phyloP scores from a whole-genome alignment of 2,888 invertebrate species.

The Ommatoiulus sabulosus region DNA sequence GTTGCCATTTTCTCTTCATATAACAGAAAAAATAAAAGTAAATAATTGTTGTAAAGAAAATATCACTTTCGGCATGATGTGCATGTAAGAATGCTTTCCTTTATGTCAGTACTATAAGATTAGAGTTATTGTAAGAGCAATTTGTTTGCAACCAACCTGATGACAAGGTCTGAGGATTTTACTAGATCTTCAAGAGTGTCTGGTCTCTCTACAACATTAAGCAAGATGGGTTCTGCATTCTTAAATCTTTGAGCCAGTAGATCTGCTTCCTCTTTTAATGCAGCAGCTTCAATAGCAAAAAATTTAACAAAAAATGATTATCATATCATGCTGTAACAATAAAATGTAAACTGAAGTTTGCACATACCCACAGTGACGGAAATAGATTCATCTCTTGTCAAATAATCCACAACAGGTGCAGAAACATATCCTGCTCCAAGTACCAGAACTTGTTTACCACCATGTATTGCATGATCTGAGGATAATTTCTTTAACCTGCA shows the following conservation, averaged over 20 bases:
- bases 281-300: too few species aligned
- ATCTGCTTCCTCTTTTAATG: conserved; percentile 89
- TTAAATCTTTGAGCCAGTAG: conserved; percentile 79
- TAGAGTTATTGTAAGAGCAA: too few species aligned
- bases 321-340: too few species aligned
- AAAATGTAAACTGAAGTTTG: too few species aligned
- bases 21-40: too few species aligned
- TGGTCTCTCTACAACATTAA: conserved; percentile 82
- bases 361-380: conserved; percentile 87
- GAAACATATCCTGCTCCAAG: conserved; percentile 96
- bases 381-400: conserved; percentile 79
- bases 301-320: too few species aligned
- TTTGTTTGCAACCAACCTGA: too few species aligned
- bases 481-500: conserved; percentile 60
- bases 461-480: conserved; percentile 63
- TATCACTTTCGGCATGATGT: too few species aligned
- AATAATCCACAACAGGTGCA: conserved; percentile 93
- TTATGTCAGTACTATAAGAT: too few species aligned
- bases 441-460: conserved; percentile 80
- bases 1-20: too few species aligned
- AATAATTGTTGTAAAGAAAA: too few species aligned
- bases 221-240: conserved; percentile 78
- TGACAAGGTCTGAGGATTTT: conserved; percentile 72
- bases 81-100: too few species aligned
- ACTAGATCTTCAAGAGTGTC: conserved; percentile 80